Base-by-base conservation (phyloP, 2,888 invertebrate genomes). In the Nemoura dubitans region DNA sequence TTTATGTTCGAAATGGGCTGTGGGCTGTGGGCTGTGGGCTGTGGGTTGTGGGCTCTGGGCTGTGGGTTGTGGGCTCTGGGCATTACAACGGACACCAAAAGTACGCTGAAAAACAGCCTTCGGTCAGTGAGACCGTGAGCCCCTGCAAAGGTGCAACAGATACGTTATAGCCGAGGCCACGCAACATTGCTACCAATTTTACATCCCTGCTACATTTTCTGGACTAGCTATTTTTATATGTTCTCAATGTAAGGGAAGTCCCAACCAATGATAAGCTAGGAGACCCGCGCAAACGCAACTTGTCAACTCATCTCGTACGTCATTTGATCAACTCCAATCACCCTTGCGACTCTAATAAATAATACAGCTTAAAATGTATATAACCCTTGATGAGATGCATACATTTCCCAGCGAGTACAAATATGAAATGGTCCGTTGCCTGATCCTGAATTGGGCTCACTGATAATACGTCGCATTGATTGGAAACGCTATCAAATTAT, bases 231-330 rank as follows among this genome's bases (percentile, higher is more conserved):
- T 78, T 28, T 78, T 29, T 78, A 29, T 78, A 43, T 84, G 59
- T 86, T 83, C 83, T 86, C 86, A 82, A 83, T 30, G 36, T 29
- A 86, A 86, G 78, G 86, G 77, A 82, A 76, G 76, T 77, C 80
- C 86, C 78, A 78, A 59, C 81, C 85, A 86, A 84, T 86, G 78
- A 83, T 83, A 85, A 80, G 84, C 84, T 59, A 86, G 83, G 84
- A 86, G 80, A 78, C 78, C 80, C 86, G 86, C 84, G 81, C 81
- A 81, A 29, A 81, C 81, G 29, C 30, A 29, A 81, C 16, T 30
- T 81, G 30, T n/a, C 81, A 81, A 81, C 81, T 81, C n/a, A 30
- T 81, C 81, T 29, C 81, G 30, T 30, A 81, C 81, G 81, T 81
- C 81, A 81, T 81, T 30, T 81, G 30, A 29, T 21, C 27, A 27